Evolutionary conservation across 1,140 invertebrate species (phyloP), one percentile per base, ranked within the genome.

Genomic region (Panulirus ornatus): DNA sequence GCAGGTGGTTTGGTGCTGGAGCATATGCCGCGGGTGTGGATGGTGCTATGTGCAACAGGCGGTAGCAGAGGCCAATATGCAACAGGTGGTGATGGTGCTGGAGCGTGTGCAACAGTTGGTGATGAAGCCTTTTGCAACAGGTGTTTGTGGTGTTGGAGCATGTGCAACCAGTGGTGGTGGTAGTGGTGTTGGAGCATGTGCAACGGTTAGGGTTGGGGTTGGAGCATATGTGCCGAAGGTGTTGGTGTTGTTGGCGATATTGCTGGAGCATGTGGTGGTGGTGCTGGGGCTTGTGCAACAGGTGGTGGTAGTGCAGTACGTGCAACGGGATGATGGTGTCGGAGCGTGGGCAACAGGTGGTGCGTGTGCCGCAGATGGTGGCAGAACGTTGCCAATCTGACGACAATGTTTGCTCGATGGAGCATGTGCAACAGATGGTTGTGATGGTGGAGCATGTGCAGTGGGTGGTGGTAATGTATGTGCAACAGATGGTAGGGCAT

Each of bases 381-480:
- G n/a, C n/a, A 38, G 2, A 16, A 38, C 5, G 71, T 14, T 38
- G 36, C 27, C 9, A 6, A n/a, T n/a, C n/a, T n/a, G n/a, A n/a
- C n/a, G n/a, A n/a, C n/a, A n/a, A n/a, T n/a, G n/a, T n/a, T n/a
- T n/a, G n/a, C n/a, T n/a, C 34, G 30, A 36, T 73, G 71, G 36
- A 34, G n/a, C n/a, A 16, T 27, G 71, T 27, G 34, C 14, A 16
- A 5, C 14, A 73, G 19, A 30, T 38, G n/a, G 36, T 73, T 14
- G 30, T 34, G 19, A 30, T 38, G n/a, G 36, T 73, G 71, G 30
- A 5, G 5, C 36, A 36, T 73, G 71, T 34, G 5, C 14, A 47
- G 14, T 47, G 14, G 44, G 71, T 73, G 71, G 71, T 73, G 71
- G 71, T 73, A 19, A 38, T 73, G 30, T 36, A 36, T 34, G 71